Percentiles rank a stretch among this genome's conserved stretches.
Evolutionary conservation across 64 coral and sea anemone genomes (phyloP).

Genomic region (Platygyra sinensis): DNA sequence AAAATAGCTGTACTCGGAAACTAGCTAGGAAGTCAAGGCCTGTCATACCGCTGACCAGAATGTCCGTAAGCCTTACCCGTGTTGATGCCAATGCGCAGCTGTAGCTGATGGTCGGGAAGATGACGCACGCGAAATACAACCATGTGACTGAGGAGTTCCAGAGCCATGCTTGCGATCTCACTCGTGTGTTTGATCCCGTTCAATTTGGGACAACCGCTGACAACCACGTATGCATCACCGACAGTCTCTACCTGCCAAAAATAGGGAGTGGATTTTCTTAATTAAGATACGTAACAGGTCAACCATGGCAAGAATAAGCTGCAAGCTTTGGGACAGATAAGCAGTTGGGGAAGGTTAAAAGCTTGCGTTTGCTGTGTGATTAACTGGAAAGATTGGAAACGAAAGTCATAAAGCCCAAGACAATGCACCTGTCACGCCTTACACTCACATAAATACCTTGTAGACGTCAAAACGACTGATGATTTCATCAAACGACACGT

Average conservation of each 20-base stretch:
- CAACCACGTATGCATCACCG: slow-evolving; percentile 75
- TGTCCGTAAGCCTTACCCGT: slow-evolving; percentile 42
- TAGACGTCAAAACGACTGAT: slow-evolving; percentile 77
- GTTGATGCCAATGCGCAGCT: slow-evolving; percentile 79
- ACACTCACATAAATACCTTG: slow-evolving; percentile 32
- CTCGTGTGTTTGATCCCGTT: slow-evolving; percentile 65
- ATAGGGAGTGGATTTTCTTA: not conserved
- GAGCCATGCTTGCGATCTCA: slow-evolving; percentile 79
- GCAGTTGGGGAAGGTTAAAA: not conserved
- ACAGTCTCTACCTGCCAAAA: slow-evolving; percentile 53
- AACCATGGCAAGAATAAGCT: no score
- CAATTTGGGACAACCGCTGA: slow-evolving; percentile 73
- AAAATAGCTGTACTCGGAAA: no score
- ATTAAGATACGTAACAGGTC: no score
- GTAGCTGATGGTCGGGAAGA: slow-evolving; percentile 62
- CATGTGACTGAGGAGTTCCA: slow-evolving; percentile 76
- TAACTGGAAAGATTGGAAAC: not conserved
- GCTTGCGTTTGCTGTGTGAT: not conserved
- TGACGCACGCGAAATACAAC: slow-evolving; percentile 64
- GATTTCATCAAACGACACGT: slow-evolving; percentile 82
- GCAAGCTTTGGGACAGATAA: no score
- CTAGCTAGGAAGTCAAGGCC: no score
- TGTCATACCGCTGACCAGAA: no score
- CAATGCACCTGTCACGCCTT: no score
- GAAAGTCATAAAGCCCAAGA: no score